Percentiles rank a stretch among this genome's conserved stretches.
phyloP scores from a whole-genome alignment of 2,888 invertebrate species.

The Pyrrhia umbra region DNA sequence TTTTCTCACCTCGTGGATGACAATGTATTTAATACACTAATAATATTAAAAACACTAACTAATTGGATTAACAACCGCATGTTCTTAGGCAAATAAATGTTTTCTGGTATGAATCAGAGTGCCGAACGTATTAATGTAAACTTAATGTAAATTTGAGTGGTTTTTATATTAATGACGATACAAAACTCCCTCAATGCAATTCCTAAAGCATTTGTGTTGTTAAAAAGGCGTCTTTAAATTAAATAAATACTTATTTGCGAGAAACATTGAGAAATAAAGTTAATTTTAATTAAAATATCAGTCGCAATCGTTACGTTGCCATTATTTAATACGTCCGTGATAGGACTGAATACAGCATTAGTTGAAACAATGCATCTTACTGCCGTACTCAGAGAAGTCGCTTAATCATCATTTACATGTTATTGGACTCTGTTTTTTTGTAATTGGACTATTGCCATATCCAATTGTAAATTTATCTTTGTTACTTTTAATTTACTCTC shows the following conservation, averaged over 20 bases:
- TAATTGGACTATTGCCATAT: too few species aligned
- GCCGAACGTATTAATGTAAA: too few species aligned
- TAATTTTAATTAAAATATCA: neutral
- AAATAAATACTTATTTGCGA: too few species aligned
- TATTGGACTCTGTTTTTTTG: neutral
- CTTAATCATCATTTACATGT: neutral
- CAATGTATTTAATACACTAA: constrained; percentile 28
- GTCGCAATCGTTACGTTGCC: neutral
- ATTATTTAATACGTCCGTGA: constrained; percentile 1
- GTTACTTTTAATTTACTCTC: too few species aligned
- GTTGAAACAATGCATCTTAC: neutral
- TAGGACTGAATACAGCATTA: neutral
- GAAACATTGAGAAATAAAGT: too few species aligned
- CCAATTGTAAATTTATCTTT: too few species aligned
- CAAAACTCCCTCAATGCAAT: too few species aligned
- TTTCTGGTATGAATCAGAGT: neutral
- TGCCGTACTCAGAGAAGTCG: neutral
- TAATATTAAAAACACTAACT: too few species aligned
- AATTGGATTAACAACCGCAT: neutral
- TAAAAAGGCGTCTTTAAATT: too few species aligned
- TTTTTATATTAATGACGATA: too few species aligned
- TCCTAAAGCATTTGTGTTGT: too few species aligned
- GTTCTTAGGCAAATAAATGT: neutral
- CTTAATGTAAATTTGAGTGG: too few species aligned
- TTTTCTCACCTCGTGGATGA: constrained; percentile 15